Evolutionary conservation across 2,113 vertebrate genomes (phyloP), one percentile per base, ranked within the genome.

Genomic region (Uria aalge): DNA sequence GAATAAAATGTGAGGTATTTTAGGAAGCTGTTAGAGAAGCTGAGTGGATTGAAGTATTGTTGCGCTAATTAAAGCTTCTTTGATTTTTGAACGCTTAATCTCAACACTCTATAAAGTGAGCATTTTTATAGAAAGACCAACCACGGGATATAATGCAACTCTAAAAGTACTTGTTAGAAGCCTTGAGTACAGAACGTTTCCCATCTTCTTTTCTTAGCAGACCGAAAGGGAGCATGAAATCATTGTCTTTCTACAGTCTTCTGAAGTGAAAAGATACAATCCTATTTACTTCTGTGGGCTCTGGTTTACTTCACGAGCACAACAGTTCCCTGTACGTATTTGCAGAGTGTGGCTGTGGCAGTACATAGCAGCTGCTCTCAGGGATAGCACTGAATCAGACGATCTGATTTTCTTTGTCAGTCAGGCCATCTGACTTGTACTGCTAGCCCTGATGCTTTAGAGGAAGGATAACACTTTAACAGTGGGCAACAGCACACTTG

Each of bases 31-130:
- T 93, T 94, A 91, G 79, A 78, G 83, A 94, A 95, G 71, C 64
- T 38, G 32, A 95, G 86, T 53, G 82, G 86, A 92, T 94, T 94
- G 83, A 97, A 94, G 85, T 53, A 94, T 73, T 93, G 52, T 91
- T 94, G 90, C 79, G 79, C 85, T 96, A 97, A 97, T 95, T 95
- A 85, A 97, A 97, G 78, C 75, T 87, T 56, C 88, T 94, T 95
- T 79, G 91, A 78, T 97, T 97, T 97, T 88, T 19, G 12, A 94
- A 57, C 0, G 17, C 53, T 94, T 94, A 48, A 97, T 86, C 64
- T 90, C 40, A 88, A 55, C 55, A 38, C 78, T 84, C 57, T 68
- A 6, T 71, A 38, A 64, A 97, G 73, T 77, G 86, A 83, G 22
- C 24, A 81, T 91, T 96, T 90, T 97, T 96, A 79, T 63, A 96